Conservation (phyloP, 2,888 invertebrate species). For the Cyrtodaria siliqua region DNA sequence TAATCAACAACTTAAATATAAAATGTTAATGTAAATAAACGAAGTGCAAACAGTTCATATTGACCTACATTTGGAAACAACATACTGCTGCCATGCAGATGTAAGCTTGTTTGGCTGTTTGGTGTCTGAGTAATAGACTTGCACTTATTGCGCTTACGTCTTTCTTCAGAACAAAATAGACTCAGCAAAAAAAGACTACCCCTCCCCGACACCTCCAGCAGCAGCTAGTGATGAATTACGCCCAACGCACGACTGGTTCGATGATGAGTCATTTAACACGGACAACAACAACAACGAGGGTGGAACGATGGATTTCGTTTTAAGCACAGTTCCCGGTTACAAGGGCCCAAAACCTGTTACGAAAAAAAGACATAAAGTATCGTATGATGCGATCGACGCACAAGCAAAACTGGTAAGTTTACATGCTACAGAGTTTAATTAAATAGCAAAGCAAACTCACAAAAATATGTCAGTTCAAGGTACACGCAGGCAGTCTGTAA, state of each 20-base stretch:
- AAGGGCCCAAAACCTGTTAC: neutral
- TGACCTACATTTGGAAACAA: no score
- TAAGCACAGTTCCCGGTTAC: neutral
- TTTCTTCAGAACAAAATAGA: constrained; percentile 23
- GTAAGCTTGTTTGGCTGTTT: no score
- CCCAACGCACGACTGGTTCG: constrained; percentile 17
- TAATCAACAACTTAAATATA: no score
- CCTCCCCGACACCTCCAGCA: constrained; percentile 9
- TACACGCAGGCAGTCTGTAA: neutral
- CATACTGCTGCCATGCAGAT: no score
- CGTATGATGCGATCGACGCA: constrained; percentile 32
- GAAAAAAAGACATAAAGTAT: constrained; percentile 18
- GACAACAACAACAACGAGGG: constrained; percentile 26
- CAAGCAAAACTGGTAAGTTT: constrained; percentile 42
- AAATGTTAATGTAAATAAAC: no score
- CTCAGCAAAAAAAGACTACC: constrained; percentile 15
- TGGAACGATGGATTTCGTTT: constrained; percentile 12
- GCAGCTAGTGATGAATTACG: neutral
- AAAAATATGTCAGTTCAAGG: neutral
- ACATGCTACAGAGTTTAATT: no score
- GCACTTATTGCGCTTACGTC: no score
- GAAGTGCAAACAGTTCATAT: no score
- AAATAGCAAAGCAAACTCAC: no score
- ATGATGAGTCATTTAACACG: constrained; percentile 28
- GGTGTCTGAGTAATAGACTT: no score